Conservation (phyloP, 2,888 invertebrate genomes). For the Drosophila quinaria region DNA sequence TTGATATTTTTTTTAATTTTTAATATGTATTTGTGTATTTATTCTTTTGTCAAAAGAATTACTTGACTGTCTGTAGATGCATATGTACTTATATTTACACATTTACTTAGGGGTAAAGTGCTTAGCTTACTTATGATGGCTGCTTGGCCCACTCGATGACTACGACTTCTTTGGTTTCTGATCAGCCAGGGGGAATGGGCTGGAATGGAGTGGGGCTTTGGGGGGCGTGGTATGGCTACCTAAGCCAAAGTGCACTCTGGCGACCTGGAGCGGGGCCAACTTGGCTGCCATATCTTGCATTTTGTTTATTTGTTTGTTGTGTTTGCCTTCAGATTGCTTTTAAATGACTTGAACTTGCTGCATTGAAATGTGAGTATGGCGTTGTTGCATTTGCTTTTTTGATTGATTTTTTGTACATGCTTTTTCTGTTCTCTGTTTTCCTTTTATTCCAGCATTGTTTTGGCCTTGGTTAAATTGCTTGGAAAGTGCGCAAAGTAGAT, state of each 20-base stretch:
- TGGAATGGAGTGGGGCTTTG: too few species aligned
- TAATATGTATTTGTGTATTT: background rate
- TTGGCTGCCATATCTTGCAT: slow-evolving; percentile 50
- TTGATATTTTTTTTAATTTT: too few species aligned
- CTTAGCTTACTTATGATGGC: slow-evolving; percentile 77
- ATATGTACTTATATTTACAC: slow-evolving; percentile 52
- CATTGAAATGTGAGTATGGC: slow-evolving; percentile 37
- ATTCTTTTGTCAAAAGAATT: background rate
- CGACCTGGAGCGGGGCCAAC: slow-evolving; percentile 59
- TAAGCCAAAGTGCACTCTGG: slow-evolving; percentile 58
- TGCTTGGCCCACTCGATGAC: slow-evolving; percentile 77
- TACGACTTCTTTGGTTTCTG: slow-evolving; percentile 37
- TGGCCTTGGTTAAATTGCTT: slow-evolving; percentile 67
- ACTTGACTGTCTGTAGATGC: slow-evolving; percentile 4
- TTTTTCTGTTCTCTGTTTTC: slow-evolving; percentile 25
- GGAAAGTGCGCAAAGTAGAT: slow-evolving; percentile 77
- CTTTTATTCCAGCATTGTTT: slow-evolving; percentile 45
- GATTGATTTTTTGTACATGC: slow-evolving; percentile 70
- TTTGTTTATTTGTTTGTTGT: slow-evolving; percentile 58
- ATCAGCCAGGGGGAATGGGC: background rate
- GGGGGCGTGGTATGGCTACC: slow-evolving; percentile 42
- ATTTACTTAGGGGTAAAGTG: slow-evolving; percentile 73
- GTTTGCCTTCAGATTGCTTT: slow-evolving; percentile 71
- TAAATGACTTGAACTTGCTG: slow-evolving; percentile 76
- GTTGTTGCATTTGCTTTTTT: slow-evolving; percentile 48